These are phyloP conservation scores for Lumbricus terrestris DNA, from an alignment of 2,888 invertebrate species.

Conservation along the genomic window DNA sequence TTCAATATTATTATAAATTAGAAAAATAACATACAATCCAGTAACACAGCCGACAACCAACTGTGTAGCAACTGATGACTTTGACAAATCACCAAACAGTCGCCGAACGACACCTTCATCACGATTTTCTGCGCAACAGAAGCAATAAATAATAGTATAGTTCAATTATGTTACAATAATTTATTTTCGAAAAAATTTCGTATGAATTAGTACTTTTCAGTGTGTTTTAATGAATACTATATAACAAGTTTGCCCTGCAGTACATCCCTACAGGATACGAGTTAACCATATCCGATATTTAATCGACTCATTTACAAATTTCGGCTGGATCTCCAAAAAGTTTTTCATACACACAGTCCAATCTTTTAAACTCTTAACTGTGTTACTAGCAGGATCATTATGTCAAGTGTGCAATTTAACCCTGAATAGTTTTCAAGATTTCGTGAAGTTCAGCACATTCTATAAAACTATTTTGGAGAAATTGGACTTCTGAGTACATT, in stretches of 20 bases:
- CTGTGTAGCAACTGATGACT: constrained; percentile 83
- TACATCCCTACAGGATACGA: not conserved
- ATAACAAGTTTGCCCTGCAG: not conserved
- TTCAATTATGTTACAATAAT: too few relatives aligned
- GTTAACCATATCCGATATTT: not conserved
- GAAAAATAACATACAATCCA: constrained; percentile 76
- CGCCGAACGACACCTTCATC: not conserved
- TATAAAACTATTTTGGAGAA: too few relatives aligned
- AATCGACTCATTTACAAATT: too few relatives aligned
- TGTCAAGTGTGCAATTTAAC: too few relatives aligned
- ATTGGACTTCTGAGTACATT: too few relatives aligned
- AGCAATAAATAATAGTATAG: not conserved
- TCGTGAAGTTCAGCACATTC: too few relatives aligned
- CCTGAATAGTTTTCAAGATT: too few relatives aligned
- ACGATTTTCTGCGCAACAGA: not conserved
- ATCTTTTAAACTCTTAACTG: too few relatives aligned
- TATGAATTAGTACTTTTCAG: not conserved
- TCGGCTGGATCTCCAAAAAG: too few relatives aligned
- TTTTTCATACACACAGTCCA: too few relatives aligned
- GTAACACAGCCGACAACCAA: constrained; percentile 80
- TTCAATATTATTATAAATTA: not conserved
- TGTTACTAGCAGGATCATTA: too few relatives aligned
- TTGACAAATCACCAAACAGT: constrained; percentile 70
- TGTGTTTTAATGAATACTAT: not conserved
- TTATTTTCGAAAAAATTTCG: not conserved